Evolutionary conservation across 2,888 invertebrate species (phyloP), one percentile per base, ranked within the genome.

Genomic region (Polyommatus icarus): DNA sequence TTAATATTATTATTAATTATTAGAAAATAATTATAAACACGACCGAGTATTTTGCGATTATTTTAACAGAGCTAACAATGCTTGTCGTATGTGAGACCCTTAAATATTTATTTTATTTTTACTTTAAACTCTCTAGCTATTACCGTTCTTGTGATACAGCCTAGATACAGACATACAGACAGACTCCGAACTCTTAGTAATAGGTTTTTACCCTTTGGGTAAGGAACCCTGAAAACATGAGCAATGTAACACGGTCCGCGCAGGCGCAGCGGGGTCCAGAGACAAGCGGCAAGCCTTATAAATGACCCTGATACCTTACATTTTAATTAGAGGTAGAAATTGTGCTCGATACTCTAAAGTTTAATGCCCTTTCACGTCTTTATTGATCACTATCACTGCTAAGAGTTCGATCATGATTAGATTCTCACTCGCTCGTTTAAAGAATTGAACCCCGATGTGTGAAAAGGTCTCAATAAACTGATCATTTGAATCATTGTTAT

Each of bases 181-280:
- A 15, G 12, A 50, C 50, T 15, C 0, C 54, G 54, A 18, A 54
- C 18, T 54, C 57, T 57, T 0, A 12, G 57, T n/a, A 57, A n/a
- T 57, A 57, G 5, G 57, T 57, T 57, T 57, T 18, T n/a, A 57
- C 57, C 7, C 57, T 57, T 57, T n/a, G 57, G 57, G n/a, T 57
- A n/a, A 6, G 57, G 57, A 57, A 57, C 57, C 57, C 57, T 57
- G 20, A 57, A 61, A 61, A 12, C 73, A 20, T 46, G 72, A 72
- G 71, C 75, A 54, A 75, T 75, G 29, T 50, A 54, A 75, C 75
- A 73, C 24, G 73, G 46, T 10, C n/a, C 73, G 91, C 80, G 90
- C 83, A 79, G 78, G 83, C 87, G 86, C 89, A 46, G 67, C 50
- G 67, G n/a, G 72, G 76, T 76, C 77, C 78, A 78, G 61, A 24